Evolutionary conservation across 2,797 vertebrate genomes (phyloP), one percentile per base, ranked within the genome.

Genomic region (Sebastes trivittatus): DNA sequence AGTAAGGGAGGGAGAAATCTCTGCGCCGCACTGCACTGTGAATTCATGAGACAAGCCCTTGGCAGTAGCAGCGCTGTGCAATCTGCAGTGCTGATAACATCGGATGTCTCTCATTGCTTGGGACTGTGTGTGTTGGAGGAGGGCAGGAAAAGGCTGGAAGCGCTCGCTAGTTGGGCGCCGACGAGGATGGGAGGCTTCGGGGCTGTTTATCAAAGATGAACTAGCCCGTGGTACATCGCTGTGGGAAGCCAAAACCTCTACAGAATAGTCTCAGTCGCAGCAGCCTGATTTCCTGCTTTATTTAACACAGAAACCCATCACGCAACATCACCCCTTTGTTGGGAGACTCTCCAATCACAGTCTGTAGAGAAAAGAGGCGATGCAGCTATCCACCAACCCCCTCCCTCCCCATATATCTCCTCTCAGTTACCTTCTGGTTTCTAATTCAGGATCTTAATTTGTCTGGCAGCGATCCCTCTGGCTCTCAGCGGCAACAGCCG

Each of bases 391-490:
- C 38, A 6, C 64, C 55, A 54, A 7, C 23, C 10, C 34, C 13
- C 34, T 2, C 30, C 30, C 75, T n/a, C 56, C 36, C n/a, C 63
- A 63, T 77, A 58, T 42, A 78, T 84, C 59, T 73, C 38, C 42
- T 76, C 74, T 82, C 78, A 22, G 79, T 85, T 88, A 84, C 75
- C 82, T 85, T 82, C 80, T 89, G 71, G 62, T 84, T 84, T 92
- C 85, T 89, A 85, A 90, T 92, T 92, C 87, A 29, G 77, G 84
- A 75, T 79, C 77, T 81, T 90, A 80, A 89, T 91, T 82, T 87
- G 85, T 86, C 83, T 91, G 87, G 82, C 87, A 83, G 78, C 14
- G 27, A 70, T 89, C 91, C 91, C 86, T 23, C 74, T 77, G 77
- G 82, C 87, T 77, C 70, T 71, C 54, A 27, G 74, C 77, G 32